Base-by-base conservation (phyloP, 2,797 vertebrate species). In the Esox masquinongy region DNA sequence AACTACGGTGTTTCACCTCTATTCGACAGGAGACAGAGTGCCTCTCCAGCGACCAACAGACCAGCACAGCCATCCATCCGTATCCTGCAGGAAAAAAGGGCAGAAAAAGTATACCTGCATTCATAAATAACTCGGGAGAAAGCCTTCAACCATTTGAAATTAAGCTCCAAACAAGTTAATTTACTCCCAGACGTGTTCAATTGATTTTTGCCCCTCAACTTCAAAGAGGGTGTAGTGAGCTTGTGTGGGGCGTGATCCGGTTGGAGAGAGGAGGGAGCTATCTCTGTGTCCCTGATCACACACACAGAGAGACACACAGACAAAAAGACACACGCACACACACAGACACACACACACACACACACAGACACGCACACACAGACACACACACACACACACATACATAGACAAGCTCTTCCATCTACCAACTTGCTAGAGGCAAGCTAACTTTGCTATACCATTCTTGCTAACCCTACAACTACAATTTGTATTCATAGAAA, bases 141-240 rank as follows among this genome's bases (percentile, higher is more conserved):
- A 82, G 82, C 87, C 82, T 88, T 88, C 84, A 88, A 88, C 85
- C 77, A 75, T 83, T 91, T 82, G 80, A 90, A 90, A 91, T 90
- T 88, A 91, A 92, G 88, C 89, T 90, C 87, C 86, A 90, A 92
- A 93, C 86, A 92, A 92, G 89, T 93, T 90, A 47, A 90, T 91
- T 92, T 90, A 90, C 86, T 91, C 82, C 87, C 88, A 89, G 85
- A 91, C 80, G 81, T 91, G 88, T 89, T 88, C 86, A 92, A 92
- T 92, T 91, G 93, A 94, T 94, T 94, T 59, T 90, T 87, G 81
- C 87, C 85, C 87, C 82, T 90, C 78, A 79, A 90, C 91, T 92
- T 94, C 90, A 94, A 92, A 93, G 86, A 78, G 49, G 71, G 72
- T 74, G 79, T 76, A 82, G 74, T 83, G 80, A 79, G 82, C 79